Conservation (phyloP, 2,113 vertebrate genomes). For the Genyomyrus donnyi region DNA sequence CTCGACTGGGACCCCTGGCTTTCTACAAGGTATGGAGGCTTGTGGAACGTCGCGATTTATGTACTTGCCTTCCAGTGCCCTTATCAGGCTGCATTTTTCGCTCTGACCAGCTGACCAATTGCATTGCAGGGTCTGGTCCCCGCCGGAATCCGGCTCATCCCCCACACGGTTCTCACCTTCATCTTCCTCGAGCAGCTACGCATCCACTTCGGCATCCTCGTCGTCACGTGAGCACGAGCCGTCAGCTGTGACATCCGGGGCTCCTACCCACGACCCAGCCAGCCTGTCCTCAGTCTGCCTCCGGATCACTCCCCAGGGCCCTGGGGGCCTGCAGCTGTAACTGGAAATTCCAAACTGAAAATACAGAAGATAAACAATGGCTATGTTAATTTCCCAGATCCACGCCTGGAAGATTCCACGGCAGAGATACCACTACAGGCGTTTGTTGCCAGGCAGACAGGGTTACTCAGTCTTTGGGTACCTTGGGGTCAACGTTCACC, state of each 20-base stretch:
- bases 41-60: background rate
- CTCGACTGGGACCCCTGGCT: conserved; percentile 64
- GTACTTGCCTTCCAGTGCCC: background rate
- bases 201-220: conserved; percentile 55
- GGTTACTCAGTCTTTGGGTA: background rate
- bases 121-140: conserved; percentile 57
- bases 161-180: conserved; percentile 63
- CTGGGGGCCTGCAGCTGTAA: background rate
- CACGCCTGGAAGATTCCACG: background rate
- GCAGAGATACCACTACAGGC: background rate
- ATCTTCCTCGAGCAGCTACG: conserved; percentile 64
- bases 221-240: conserved; percentile 36
- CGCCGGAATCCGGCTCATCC: conserved; percentile 58
- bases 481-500: background rate
- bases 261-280: background rate
- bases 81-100: background rate
- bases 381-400: background rate
- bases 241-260: background rate
- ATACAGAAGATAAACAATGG: background rate
- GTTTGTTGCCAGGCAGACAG: background rate
- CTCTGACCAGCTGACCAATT: background rate
- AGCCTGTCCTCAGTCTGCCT: background rate
- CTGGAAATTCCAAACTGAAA: background rate
- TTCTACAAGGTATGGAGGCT: conserved; percentile 70
- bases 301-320: background rate